Percentiles rank a stretch among this genome's conserved stretches.
These are phyloP conservation scores for Babylonia areolata DNA, from an alignment of 1,140 invertebrate genomes.

Conservation along the genomic window DNA sequence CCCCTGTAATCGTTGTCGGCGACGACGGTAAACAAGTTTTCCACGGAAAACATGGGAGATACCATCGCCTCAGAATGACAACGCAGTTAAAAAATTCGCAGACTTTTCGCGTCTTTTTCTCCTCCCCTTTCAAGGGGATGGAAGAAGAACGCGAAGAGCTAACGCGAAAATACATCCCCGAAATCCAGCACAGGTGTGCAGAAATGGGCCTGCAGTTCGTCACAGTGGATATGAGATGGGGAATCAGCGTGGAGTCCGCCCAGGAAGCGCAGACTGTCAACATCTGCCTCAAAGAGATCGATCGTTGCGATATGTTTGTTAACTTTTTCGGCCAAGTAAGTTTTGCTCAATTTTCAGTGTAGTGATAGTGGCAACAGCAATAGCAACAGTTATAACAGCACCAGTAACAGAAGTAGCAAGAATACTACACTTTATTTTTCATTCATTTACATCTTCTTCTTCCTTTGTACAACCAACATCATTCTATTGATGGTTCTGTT, in stretches of 20 bases:
- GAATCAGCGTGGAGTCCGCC: constrained; percentile 68
- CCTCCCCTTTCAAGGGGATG: constrained; percentile 72
- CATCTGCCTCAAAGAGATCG: constrained; percentile 68
- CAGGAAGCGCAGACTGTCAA: constrained; percentile 68
- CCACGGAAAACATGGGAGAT: neutral
- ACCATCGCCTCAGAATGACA: neutral
- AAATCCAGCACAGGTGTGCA: constrained; percentile 66
- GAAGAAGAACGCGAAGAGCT: constrained; percentile 70
- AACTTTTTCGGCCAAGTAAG: constrained; percentile 72
- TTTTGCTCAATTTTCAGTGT: neutral
- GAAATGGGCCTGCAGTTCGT: constrained; percentile 68
- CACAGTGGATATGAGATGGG: constrained; percentile 73
- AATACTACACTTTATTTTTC: too few species aligned
- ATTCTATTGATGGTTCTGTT: too few species aligned
- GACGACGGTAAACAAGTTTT: neutral
- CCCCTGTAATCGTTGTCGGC: neutral
- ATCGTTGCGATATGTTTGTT: constrained; percentile 71
- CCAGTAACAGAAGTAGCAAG: too few species aligned
- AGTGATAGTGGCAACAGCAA: too few species aligned
- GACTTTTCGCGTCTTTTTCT: constrained; percentile 71
- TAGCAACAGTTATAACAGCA: too few species aligned
- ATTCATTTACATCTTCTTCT: too few species aligned
- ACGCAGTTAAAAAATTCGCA: constrained; percentile 59
- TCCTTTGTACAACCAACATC: too few species aligned
- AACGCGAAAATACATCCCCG: constrained; percentile 67